Base-by-base conservation (phyloP, 2,888 invertebrate genomes). In the Pachydiplax longipennis region DNA sequence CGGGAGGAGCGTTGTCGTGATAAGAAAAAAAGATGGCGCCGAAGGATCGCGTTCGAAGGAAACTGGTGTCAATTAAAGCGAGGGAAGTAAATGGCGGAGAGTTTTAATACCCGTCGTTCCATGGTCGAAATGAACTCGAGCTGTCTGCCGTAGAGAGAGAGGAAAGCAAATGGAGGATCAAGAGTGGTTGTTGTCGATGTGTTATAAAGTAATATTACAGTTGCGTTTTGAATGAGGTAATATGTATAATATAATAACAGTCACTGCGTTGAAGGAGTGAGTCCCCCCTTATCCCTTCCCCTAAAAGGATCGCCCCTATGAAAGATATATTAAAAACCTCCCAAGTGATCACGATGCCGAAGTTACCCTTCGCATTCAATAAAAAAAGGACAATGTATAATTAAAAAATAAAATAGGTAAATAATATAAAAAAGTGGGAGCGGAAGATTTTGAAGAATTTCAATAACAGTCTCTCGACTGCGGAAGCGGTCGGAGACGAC, bases 371-470 rank as follows among this genome's bases (percentile, higher is more conserved):
- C 40, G 22, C 22, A 37, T 37, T 87, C 80, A 61, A 90, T 58
- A 80, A 44, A 90, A n/a, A 90, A 81, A 81, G 81, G 58, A 90
- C 90, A 80, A 35, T 37, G 48, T 87, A n/a, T 61, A 87, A 65
- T 37, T 87, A 37, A 37, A 87, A 25, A 53, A 31, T 73, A 87
- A 31, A 53, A 31, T 73, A 73, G 31, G 10, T 73, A 73, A 31
- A 73, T 53, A 53, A 25, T 44, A 18, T 73, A 80, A 90, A n/a
- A 44, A 80, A 53, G 37, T 90, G 81, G 53, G 80, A 81, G 81
- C 80, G 90, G 44, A 73, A 31, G 73, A 31, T 10, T 65, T 73
- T 3, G 73, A 31, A 73, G 73, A 80, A 90, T 81, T 81, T 81
- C 58, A 90, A 90, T 31, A 90, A 58, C 80, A 81, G 80, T 80